A percentile compares a stretch with the other conserved stretches of the same genome.
Evolutionary conservation across 2,888 invertebrate genomes (phyloP).

Genomic region (Ypsolopha sequella): DNA sequence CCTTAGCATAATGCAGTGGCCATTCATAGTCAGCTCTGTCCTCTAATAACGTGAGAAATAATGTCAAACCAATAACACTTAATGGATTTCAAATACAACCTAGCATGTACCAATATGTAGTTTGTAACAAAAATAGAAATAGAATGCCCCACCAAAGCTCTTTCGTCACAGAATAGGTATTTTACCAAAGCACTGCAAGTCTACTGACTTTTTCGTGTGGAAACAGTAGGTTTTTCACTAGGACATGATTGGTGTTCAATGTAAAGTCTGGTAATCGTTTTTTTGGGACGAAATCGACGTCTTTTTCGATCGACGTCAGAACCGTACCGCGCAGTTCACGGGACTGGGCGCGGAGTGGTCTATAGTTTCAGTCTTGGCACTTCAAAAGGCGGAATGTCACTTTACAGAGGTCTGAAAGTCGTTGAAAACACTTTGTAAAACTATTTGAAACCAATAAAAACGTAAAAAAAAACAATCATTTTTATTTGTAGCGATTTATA

Average conservation of each 20-base stretch:
- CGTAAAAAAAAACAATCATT: too few species aligned
- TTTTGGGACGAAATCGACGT: constrained; percentile 8
- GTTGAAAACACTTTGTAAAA: neutral
- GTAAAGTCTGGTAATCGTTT: constrained; percentile 24
- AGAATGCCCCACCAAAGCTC: constrained; percentile 37
- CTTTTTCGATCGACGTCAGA: constrained; percentile 29
- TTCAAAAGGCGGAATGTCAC: constrained; percentile 24
- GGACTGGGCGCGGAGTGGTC: constrained; percentile 52
- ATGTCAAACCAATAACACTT: constrained; percentile 6
- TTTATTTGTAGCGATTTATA: too few species aligned
- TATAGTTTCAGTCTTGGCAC: constrained; percentile 31
- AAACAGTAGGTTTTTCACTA: constrained; percentile 17
- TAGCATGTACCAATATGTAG: constrained; percentile 23
- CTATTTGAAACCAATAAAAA: neutral
- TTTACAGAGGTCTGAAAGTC: neutral
- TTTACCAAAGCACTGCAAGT: constrained; percentile 14
- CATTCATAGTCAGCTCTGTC: neutral
- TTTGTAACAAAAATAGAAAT: constrained; percentile 37
- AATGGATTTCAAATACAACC: constrained; percentile 19
- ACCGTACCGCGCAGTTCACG: constrained; percentile 38
- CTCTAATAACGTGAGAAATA: neutral
- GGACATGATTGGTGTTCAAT: constrained; percentile 31
- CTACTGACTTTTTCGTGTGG: constrained; percentile 10
- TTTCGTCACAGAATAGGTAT: constrained; percentile 5
- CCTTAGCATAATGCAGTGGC: constrained; percentile 49